phyloP scores from a whole-genome alignment of 2,797 vertebrate species.

The Oryzias dopingdopingensis region DNA sequence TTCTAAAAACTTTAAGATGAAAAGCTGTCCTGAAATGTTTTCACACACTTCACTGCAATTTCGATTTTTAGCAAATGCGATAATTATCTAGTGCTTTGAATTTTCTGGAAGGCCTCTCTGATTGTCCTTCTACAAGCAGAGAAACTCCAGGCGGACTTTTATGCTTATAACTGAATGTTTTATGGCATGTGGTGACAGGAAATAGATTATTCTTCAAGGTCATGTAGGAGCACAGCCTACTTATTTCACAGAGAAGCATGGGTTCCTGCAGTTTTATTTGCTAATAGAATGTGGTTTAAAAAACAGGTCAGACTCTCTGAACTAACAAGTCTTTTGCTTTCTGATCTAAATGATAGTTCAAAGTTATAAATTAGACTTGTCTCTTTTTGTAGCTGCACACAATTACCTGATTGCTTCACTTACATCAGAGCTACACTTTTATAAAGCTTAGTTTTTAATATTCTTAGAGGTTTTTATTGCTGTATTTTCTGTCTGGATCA shows the following conservation, averaged over 20 bases:
- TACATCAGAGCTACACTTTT: too few species aligned
- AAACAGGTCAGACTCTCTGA: too few species aligned
- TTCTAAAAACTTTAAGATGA: neutral
- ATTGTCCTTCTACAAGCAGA: neutral
- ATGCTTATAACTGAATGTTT: constrained; percentile 5
- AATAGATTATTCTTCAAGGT: neutral
- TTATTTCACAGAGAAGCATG: neutral
- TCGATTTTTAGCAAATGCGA: neutral
- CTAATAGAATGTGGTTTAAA: too few species aligned
- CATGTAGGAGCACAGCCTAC: neutral
- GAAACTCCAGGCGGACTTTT: neutral
- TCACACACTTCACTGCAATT: neutral
- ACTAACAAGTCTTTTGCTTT: too few species aligned
- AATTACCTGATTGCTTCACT: too few species aligned
- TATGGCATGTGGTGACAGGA: neutral
- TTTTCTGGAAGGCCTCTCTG: neutral
- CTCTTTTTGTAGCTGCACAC: too few species aligned
- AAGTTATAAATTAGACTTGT: too few species aligned
- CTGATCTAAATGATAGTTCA: too few species aligned
- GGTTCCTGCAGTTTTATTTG: neutral
- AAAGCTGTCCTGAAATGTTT: neutral
- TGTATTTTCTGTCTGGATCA: too few species aligned
- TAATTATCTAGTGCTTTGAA: neutral
- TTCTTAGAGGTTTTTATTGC: too few species aligned
- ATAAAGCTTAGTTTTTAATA: too few species aligned